These are phyloP conservation scores for Drosophila austrosaltans DNA, from an alignment of 2,888 invertebrate genomes.

Conservation along the genomic window DNA sequence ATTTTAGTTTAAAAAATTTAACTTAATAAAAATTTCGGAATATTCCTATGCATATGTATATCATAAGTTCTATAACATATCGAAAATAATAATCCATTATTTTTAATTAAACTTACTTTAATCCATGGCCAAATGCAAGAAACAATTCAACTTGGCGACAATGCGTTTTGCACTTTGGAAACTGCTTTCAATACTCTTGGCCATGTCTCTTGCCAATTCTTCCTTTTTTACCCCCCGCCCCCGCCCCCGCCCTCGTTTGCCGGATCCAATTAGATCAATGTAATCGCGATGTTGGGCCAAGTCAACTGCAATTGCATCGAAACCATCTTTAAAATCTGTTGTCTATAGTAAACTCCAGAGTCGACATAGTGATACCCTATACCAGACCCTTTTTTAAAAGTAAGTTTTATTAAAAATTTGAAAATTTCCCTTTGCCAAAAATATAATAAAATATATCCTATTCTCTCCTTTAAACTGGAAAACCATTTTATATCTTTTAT, in stretches of 20 bases:
- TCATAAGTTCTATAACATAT: no score
- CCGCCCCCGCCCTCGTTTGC: background rate
- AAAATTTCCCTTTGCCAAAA: no score
- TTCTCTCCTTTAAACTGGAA: no score
- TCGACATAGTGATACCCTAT: background rate
- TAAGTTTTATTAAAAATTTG: no score
- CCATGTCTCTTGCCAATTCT: background rate
- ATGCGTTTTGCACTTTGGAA: background rate
- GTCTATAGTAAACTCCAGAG: background rate
- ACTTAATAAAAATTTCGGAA: no score
- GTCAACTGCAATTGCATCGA: slow-evolving; percentile 15
- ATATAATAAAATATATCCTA: no score
- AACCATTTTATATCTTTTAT: no score
- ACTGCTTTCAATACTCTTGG: no score
- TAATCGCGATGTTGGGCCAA: slow-evolving; percentile 42
- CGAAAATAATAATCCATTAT: no score
- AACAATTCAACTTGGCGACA: background rate
- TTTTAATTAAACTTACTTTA: no score
- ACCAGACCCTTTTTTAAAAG: background rate
- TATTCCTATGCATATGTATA: no score
- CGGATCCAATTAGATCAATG: slow-evolving; percentile 42
- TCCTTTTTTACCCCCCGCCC: background rate
- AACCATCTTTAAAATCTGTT: background rate
- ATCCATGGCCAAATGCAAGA: background rate
- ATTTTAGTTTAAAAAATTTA: no score